Base-by-base conservation (phyloP, 2,888 invertebrate species). In the Serrognathus titanus region DNA sequence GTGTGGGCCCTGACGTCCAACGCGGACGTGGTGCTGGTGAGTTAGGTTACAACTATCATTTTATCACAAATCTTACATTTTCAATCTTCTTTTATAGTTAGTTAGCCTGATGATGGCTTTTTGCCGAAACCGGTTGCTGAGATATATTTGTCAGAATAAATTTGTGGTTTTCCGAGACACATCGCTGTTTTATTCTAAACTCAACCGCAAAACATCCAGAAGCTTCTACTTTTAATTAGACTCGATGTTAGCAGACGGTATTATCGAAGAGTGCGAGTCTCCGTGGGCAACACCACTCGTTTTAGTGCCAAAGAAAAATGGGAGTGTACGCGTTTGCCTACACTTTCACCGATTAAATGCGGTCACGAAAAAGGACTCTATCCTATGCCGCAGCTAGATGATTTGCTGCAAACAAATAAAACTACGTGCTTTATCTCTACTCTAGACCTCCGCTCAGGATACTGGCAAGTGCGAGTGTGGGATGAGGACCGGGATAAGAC, bases 331-430 rank as follows among this genome's bases (percentile, higher is more conserved):
- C 8, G 56, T 75, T 16, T 73, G 75, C 55, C 65, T 74, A 0
- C 73, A 76, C 49, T 76, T 74, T 48, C 58, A 73, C 46, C 58
- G 35, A 61, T 63, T 66, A 39, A 67, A 54, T 59, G 56, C 61
- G 4, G 55, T 66, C 10, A 68, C 67, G 1, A 48, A 50, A 7
- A 49, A 56, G 10, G 65, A 64, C 47, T 40, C 48, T 77, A 76
- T 43, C 74, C 74, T 1, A 51, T 76, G 10, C 78, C 78, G 1
- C 59, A 73, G 8, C 74, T 77, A 24, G 77, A 78, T 49, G 76
- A 77, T 13, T 55, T 75, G 16, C 50, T 78, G 5, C 72, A 75
- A 43, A 64, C 59, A 0, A 69, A 73, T 1, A 71, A 68, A 53
- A 58, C 57, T 6, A 70, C 55, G 12, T 36, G 35, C 10, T 62